Conservation (phyloP, 37 sponge, comb jelly and placozoan genomes). For the Theonella swinhoei region DNA sequence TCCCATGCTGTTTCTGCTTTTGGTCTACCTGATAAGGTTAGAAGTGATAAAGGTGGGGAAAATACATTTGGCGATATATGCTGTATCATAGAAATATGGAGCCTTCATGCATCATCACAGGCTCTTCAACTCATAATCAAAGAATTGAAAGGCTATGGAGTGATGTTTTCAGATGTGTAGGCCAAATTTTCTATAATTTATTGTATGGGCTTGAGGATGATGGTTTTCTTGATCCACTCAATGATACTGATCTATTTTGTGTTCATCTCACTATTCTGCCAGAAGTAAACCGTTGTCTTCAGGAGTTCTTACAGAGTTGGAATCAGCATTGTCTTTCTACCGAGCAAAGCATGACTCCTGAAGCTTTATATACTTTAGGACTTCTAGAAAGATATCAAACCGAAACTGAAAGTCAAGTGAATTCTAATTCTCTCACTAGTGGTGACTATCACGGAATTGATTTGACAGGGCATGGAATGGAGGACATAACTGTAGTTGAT, state of each 20-base stretch:
- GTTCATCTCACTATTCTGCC: slow-evolving; percentile 54
- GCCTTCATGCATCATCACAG: too few species aligned
- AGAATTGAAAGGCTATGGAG: slow-evolving; percentile 67
- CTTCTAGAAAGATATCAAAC: too few species aligned
- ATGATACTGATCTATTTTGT: slow-evolving; percentile 51
- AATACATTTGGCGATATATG: slow-evolving; percentile 55
- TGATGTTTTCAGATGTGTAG: slow-evolving; percentile 42
- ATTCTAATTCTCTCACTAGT: too few species aligned
- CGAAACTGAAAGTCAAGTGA: too few species aligned
- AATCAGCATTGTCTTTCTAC: too few species aligned
- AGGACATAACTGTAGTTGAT: too few species aligned
- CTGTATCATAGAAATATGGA: too few species aligned
- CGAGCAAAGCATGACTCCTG: too few species aligned
- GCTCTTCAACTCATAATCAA: slow-evolving; percentile 56
- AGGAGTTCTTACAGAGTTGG: slow-evolving; percentile 36
- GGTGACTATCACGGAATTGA: too few species aligned
- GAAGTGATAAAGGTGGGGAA: slow-evolving; percentile 49
- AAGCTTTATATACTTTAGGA: too few species aligned
- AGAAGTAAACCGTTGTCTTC: slow-evolving; percentile 19
- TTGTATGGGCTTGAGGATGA: slow-evolving; percentile 39
- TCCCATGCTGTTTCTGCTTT: not conserved
- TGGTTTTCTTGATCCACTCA: slow-evolving; percentile 15
- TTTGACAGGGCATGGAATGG: too few species aligned
- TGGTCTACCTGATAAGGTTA: slow-evolving; percentile 19
- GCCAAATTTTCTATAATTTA: not conserved